Percentiles rank a stretch among this genome's conserved stretches.
phyloP scores from a whole-genome alignment of 2,888 invertebrate species.

The Mechanitis mazaeus region DNA sequence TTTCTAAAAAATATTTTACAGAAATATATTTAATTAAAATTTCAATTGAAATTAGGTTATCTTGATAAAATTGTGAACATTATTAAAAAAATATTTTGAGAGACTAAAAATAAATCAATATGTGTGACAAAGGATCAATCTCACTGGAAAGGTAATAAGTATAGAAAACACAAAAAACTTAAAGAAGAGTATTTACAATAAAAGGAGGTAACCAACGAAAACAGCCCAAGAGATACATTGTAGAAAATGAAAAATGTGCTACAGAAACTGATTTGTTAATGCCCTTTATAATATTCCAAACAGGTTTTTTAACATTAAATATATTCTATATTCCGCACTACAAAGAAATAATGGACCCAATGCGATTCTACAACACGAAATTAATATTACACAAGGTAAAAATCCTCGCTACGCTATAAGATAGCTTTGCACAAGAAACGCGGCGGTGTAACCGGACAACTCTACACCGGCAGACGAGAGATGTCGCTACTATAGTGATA shows the following conservation, averaged over 20 bases:
- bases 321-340: constrained; percentile 59
- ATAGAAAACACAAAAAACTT: constrained; percentile 32
- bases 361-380: constrained; percentile 33
- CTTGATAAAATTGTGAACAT: background rate
- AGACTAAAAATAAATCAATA: background rate
- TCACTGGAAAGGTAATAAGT: constrained; percentile 55
- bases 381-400: constrained; percentile 13
- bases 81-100: background rate
- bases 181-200: constrained; percentile 48
- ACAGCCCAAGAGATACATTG: constrained; percentile 52
- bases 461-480: constrained; percentile 64
- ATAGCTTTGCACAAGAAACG: constrained; percentile 2
- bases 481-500: constrained; percentile 62
- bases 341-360: constrained; percentile 51
- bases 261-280: constrained; percentile 65
- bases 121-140: constrained; percentile 29
- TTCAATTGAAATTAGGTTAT: background rate
- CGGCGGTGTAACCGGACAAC: constrained; percentile 27
- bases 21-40: background rate
- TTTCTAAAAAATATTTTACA: no score
- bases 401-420: background rate
- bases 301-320: constrained; percentile 61
- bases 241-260: constrained; percentile 55
- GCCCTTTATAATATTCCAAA: constrained; percentile 59
- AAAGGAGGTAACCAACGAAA: constrained; percentile 47